Evolutionary conservation across 2,797 vertebrate genomes (phyloP).

Genomic region (Lerista edwardsae): DNA sequence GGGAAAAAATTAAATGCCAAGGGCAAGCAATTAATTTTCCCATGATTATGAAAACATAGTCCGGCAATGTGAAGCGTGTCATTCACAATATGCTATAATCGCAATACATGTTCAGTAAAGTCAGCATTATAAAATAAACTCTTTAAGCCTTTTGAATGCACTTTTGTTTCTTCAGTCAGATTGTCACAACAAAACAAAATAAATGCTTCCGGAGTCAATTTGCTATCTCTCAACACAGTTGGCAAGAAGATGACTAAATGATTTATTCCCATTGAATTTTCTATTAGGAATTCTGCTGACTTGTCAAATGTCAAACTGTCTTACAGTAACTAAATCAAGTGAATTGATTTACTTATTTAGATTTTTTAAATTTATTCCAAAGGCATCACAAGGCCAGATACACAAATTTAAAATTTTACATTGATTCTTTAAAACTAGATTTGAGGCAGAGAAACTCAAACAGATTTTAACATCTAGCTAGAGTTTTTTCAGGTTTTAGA

Average conservation of each 20-base stretch:
- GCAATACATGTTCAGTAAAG: not conserved
- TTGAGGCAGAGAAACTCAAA: no score
- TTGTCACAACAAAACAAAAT: not conserved
- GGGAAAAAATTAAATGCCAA: no score
- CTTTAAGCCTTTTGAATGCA: not conserved
- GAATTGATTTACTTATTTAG: not conserved
- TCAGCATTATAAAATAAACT: not conserved
- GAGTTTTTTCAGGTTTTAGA: not conserved
- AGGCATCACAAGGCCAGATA: not conserved
- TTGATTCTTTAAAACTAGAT: slow-evolving; percentile 12
- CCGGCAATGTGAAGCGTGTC: not conserved
- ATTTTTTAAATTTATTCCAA: not conserved
- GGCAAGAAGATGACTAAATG: accelerated
- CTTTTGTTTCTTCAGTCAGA: not conserved
- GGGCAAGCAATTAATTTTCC: not conserved
- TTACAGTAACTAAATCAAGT: not conserved
- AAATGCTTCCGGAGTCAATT: slow-evolving; percentile 20
- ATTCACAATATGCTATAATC: not conserved
- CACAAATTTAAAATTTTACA: not conserved
- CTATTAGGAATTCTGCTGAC: not conserved
- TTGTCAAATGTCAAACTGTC: not conserved
- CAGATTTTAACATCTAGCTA: not conserved
- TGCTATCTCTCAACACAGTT: slow-evolving; percentile 3
- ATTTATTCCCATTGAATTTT: slow-evolving; percentile 5
- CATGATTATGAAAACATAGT: not conserved